Base-by-base conservation (phyloP, 2,797 vertebrate species). In the Pseudochirops cupreus region DNA sequence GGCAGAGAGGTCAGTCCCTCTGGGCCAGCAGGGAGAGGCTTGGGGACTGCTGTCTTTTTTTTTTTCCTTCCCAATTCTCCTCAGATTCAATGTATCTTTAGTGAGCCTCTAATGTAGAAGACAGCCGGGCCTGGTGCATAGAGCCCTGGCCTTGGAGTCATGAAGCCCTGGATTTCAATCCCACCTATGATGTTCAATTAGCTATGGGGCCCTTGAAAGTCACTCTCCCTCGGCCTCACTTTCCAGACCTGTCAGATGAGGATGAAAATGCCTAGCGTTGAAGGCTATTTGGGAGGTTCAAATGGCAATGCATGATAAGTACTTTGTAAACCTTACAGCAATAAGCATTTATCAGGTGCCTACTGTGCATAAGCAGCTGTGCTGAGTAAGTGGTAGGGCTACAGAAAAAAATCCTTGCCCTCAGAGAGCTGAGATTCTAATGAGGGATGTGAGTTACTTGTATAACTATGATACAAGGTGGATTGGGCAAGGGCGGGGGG, bases 1-100 rank as follows among this genome's bases (percentile, higher is more conserved):
- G 97, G 96, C 96, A 94, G 96, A 95, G 91, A 97, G 54, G 39
- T 50, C 39, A 50, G 74, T 87, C 21, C 29, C 53, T 55, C 52
- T 31, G 90, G 90, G 90, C 52, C 29, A 55, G 90, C 13, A 21
- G 5, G 12, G 29, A 91, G 90, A 55, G 52, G 31, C 1, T 39
- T 31, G 54, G 52, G 53, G 52, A n/a, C 90, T 54, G 52, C 52
- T 26, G 7, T 21, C 28, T 31, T 54, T 33, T 31, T 31, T 46
- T 26, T 33, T 54, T 54, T 54, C 10, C 53, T 28, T 12, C 29
- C 33, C n/a, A 39, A 7, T 82, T 39, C 39, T 11, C 0, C 39
- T 87, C 39, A 21, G 11, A 11, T 87, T 50, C 39, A 26, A 4
- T 0, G 7, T 24, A 24, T 82, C 7, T 46, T 46, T 24, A 46